phyloP scores from a whole-genome alignment of 2,797 vertebrate genomes.

The Tinamus major region DNA sequence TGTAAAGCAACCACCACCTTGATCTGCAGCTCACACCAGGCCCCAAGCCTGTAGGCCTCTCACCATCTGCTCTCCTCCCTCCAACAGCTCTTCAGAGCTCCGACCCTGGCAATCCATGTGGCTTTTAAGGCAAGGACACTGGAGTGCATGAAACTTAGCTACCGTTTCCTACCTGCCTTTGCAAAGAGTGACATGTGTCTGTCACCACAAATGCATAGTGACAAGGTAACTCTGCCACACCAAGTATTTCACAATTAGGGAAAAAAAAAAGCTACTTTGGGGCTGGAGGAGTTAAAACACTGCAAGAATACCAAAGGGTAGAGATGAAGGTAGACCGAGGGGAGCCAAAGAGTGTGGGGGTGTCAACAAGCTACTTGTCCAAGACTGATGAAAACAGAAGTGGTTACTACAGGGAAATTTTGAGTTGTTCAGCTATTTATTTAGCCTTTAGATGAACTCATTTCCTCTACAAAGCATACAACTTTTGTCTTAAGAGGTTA shows the following conservation, averaged over 20 bases:
- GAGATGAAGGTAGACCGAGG: background rate
- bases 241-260: background rate
- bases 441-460: background rate
- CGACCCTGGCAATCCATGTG: background rate
- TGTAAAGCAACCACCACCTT: background rate
- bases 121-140: background rate
- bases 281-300: background rate
- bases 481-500: background rate
- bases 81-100: no score
- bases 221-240: background rate
- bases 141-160: rapidly evolving
- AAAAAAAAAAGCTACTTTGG: background rate
- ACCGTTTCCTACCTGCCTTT: rapidly evolving
- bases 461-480: background rate
- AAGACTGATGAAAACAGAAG: background rate
- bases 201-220: background rate
- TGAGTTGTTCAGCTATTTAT: background rate
- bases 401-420: background rate
- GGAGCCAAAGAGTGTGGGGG: rapidly evolving
- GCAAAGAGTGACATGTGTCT: rapidly evolving
- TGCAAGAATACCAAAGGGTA: background rate
- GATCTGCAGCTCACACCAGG: background rate
- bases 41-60: background rate
- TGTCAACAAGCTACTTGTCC: background rate
- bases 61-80: background rate